Evolutionary conservation across 2,113 vertebrate genomes (phyloP).

Genomic region (Pelusios castaneus): DNA sequence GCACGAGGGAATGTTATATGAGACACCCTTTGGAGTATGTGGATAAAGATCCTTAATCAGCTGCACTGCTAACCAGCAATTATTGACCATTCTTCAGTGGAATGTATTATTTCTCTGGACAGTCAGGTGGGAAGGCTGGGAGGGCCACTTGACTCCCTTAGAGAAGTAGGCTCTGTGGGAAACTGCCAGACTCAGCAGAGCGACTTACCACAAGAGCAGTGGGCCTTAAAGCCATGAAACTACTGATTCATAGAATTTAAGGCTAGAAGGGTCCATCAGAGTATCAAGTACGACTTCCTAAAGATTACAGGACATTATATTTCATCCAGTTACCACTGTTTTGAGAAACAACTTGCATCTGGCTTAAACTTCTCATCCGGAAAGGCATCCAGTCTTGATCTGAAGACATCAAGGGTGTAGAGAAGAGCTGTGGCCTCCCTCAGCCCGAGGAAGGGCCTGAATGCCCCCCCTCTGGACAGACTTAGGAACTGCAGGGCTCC

Average conservation of each 20-base stretch:
- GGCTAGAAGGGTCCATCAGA: not conserved
- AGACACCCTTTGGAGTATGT: not conserved
- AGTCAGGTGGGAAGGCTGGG: not conserved
- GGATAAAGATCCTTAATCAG: not conserved
- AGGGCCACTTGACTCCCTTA: not conserved
- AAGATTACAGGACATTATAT: not conserved
- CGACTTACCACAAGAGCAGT: rapidly evolving
- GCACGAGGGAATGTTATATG: not conserved
- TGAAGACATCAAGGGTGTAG: not conserved
- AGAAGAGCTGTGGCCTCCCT: too few species aligned
- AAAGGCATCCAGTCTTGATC: not conserved
- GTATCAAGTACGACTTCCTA: not conserved
- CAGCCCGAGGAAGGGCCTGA: too few species aligned
- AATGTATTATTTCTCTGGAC: not conserved
- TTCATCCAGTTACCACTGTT: not conserved
- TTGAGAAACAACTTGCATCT: not conserved
- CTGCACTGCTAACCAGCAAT: not conserved
- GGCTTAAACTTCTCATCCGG: not conserved
- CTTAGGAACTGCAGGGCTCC: too few species aligned
- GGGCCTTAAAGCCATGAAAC: not conserved
- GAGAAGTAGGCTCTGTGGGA: not conserved
- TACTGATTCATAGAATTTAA: not conserved
- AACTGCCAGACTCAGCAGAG: not conserved
- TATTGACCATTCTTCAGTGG: not conserved
- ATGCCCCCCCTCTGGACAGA: too few species aligned